Evolutionary conservation across 2,113 vertebrate genomes (phyloP).

Genomic region (Phodopus roborovskii): DNA sequence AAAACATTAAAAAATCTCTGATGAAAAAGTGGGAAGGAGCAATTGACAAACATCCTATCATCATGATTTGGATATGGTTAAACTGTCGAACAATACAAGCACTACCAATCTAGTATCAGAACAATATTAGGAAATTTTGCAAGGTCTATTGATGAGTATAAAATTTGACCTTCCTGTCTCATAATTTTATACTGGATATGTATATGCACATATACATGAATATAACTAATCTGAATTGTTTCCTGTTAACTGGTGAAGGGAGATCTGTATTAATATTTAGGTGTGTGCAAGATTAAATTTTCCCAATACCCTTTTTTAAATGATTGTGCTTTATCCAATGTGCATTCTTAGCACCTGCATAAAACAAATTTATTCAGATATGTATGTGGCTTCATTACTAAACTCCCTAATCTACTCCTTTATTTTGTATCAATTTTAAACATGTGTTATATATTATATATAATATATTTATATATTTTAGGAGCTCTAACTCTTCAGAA

Average conservation of each 20-base stretch:
- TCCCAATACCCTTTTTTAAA: neutral
- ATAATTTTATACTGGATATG: neutral
- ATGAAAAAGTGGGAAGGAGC: neutral
- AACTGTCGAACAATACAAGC: no score
- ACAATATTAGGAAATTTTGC: neutral
- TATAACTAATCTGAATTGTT: neutral
- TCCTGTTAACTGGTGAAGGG: neutral
- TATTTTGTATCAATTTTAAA: neutral
- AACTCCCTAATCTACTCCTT: neutral
- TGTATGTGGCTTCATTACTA: neutral
- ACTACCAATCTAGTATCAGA: neutral
- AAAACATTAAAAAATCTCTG: neutral
- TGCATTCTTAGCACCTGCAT: neutral
- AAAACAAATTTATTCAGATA: neutral
- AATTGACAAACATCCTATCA: neutral
- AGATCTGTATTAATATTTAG: neutral
- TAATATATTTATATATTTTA: neutral
- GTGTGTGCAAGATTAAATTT: neutral
- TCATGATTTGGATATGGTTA: neutral
- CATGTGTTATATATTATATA: neutral
- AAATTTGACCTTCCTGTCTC: neutral
- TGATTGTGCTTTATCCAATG: neutral
- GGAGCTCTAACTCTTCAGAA: neutral
- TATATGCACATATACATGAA: no score
- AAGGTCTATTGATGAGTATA: neutral